Percentiles rank a stretch among this genome's conserved stretches.
phyloP scores from a whole-genome alignment of 2,113 vertebrate species.

The Camelus dromedarius region DNA sequence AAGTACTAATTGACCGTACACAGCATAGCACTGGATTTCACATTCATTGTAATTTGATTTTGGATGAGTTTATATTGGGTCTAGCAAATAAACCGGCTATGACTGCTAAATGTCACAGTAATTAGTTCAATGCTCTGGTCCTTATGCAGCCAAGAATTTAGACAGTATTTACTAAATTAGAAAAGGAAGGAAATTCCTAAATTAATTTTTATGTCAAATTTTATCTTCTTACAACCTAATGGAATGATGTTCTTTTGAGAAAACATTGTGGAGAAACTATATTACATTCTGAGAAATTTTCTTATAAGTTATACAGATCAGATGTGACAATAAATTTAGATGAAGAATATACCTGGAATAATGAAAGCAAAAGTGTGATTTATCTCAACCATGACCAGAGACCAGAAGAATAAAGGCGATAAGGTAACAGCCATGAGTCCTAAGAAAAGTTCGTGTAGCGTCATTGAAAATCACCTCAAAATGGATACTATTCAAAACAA shows the following conservation, averaged over 20 bases:
- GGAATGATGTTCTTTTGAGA: background rate
- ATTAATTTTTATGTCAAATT: slow-evolving; percentile 67
- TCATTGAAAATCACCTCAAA: background rate
- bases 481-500: background rate
- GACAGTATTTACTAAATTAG: slow-evolving; percentile 45
- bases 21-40: slow-evolving; percentile 50
- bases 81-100: slow-evolving; percentile 62
- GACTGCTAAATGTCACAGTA: slow-evolving; percentile 54
- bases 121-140: slow-evolving; percentile 62
- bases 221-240: slow-evolving; percentile 35
- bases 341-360: background rate
- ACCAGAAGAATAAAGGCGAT: background rate
- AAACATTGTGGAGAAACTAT: background rate
- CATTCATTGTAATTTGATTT: slow-evolving; percentile 71
- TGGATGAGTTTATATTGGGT: slow-evolving; percentile 46
- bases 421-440: background rate
- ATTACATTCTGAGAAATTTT: background rate
- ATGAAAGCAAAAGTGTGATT: slow-evolving; percentile 13
- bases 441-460: background rate
- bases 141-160: slow-evolving; percentile 51
- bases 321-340: background rate
- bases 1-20: slow-evolving; percentile 61
- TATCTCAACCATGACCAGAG: background rate
- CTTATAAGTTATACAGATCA: background rate
- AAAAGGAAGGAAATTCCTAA: slow-evolving; percentile 35